Conservation (phyloP, 1,140 invertebrate genomes). For the Thaumatotibia leucotreta region DNA sequence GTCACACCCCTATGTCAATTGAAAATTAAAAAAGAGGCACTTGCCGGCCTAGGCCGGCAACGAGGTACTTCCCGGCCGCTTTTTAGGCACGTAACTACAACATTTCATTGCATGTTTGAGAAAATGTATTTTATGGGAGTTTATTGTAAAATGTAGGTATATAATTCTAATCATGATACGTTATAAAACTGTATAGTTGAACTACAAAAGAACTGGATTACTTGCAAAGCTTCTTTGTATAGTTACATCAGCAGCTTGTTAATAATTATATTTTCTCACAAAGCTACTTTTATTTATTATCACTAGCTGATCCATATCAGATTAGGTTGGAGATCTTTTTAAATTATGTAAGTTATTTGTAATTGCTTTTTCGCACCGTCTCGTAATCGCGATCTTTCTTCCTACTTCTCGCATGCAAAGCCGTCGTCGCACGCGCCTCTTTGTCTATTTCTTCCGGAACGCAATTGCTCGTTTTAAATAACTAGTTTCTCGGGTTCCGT, state of each 20-base stretch:
- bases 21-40: too few relatives aligned
- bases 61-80: too few relatives aligned
- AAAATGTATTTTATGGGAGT: too few relatives aligned
- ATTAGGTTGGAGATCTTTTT: slow-evolving; percentile 51
- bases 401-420: slow-evolving; percentile 40
- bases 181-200: too few relatives aligned
- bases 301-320: slow-evolving; percentile 30
- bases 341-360: slow-evolving; percentile 53
- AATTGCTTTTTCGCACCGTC: slow-evolving; percentile 60
- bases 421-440: slow-evolving; percentile 24
- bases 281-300: background rate
- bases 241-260: background rate
- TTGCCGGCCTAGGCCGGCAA: too few relatives aligned
- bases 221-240: background rate
- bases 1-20: too few relatives aligned
- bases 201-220: background rate
- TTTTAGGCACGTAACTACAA: too few relatives aligned
- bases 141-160: too few relatives aligned
- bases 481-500: background rate
- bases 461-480: background rate
- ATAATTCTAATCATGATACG: too few relatives aligned
- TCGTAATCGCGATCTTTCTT: slow-evolving; percentile 46
- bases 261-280: background rate
- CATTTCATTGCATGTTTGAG: too few relatives aligned
- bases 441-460: slow-evolving; percentile 22